phyloP scores from a whole-genome alignment of 2,113 vertebrate genomes.

The Eidolon helvum region DNA sequence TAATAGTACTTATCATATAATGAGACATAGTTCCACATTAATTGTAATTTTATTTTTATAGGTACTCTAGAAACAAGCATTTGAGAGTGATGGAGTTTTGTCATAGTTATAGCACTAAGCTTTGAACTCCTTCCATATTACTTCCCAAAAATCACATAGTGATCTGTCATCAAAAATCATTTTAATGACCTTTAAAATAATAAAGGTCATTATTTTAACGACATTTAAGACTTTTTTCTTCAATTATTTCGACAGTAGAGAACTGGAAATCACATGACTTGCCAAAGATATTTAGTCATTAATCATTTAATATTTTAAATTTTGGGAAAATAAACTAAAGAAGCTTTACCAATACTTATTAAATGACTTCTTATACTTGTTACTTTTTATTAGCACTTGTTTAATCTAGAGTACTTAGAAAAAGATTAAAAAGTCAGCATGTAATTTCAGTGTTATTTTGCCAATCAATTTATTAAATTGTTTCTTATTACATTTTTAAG shows the following conservation, averaged over 20 bases:
- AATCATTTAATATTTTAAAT: not conserved
- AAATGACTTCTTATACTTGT: not conserved
- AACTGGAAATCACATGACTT: not conserved
- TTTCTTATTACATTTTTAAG: not conserved
- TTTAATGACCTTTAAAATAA: not conserved
- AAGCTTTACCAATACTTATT: conserved; percentile 10
- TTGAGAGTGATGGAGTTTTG: not conserved
- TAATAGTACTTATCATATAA: not conserved
- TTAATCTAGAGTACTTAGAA: not conserved
- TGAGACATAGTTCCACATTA: not conserved
- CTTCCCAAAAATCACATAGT: not conserved
- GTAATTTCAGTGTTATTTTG: not conserved
- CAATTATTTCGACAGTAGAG: not conserved
- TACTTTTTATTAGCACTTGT: not conserved
- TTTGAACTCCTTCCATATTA: not conserved
- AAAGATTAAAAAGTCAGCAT: not conserved
- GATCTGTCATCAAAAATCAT: conserved; percentile 23
- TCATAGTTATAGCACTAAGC: conserved; percentile 11
- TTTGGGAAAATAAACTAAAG: conserved; percentile 15
- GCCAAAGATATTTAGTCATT: not conserved
- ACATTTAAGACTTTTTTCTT: not conserved
- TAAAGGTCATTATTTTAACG: not conserved
- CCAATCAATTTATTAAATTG: not conserved
- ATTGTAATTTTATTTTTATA: not conserved
- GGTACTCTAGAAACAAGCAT: not conserved